Evolutionary conservation across 2,797 vertebrate species (phyloP), one percentile per base, ranked within the genome.

Genomic region (Nothura maculosa): DNA sequence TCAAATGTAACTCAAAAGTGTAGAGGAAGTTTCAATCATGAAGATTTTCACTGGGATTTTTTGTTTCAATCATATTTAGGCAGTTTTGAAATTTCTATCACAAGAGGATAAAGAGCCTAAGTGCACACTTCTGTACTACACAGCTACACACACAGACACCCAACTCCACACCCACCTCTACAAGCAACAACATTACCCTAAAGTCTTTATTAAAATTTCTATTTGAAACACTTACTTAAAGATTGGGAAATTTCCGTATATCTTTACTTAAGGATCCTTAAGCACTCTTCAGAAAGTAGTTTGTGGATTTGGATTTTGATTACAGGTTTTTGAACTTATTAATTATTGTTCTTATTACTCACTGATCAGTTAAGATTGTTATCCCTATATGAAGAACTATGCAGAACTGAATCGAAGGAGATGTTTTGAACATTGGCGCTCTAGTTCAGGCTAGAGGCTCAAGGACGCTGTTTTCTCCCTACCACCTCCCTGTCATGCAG

Each of bases 391-490:
- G 9, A 54, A 13, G 20, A 58, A 80, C 32, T 52, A 4, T 66
- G 30, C 28, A 58, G 40, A 57, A 43, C 7, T 21, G 17, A 78
- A 63, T 16, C 40, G 48, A 43, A 73, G 25, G 24, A 81, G 14
- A 6, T 89, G 69, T 50, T 50, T 28, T 19, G 18, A 24, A 45
- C 9, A 32, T 14, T 45, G 25, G 8, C 17, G 58, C 12, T 12
- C 14, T 12, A 27, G 21, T 6, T 12, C 16, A 57, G 40, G 20
- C 43, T 55, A 2, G 6, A 24, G 5, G 2, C 12, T 61, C 19
- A 40, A 9, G 24, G 27, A 16, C 11, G 10, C 24, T 28, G 11
- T 0, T 0, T 8, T 54, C 6, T 32, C 66, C 54, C 48, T 34
- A 38, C 5, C 28, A 60, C n/a, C 9, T 40, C 19, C 13, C 40